Conservation (phyloP, 2,888 invertebrate genomes). For the Ischnura elegans region DNA sequence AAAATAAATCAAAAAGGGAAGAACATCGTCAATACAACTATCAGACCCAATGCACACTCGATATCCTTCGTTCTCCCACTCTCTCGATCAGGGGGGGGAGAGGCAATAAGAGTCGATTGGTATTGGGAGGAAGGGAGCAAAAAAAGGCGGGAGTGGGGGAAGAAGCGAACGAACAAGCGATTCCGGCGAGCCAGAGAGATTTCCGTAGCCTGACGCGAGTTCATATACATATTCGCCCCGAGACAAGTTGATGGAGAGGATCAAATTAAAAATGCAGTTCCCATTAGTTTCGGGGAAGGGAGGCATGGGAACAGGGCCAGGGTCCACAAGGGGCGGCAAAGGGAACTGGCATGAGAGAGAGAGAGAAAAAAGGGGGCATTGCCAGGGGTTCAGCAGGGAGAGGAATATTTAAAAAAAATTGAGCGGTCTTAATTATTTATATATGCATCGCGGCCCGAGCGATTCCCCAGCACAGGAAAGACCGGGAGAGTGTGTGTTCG, state of each 20-base stretch:
- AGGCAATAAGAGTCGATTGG: conserved; percentile 1
- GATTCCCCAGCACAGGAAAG: background rate
- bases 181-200: conserved; percentile 34
- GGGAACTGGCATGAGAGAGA: background rate
- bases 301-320: background rate
- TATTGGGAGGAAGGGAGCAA: background rate
- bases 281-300: conserved; percentile 51
- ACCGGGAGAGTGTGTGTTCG: background rate
- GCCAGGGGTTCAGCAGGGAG: background rate
- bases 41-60: conserved; percentile 1
- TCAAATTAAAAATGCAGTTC: conserved; percentile 67
- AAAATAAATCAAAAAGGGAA: conserved; percentile 28
- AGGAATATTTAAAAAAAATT: conserved; percentile 61
- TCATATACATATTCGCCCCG: conserved; percentile 60
- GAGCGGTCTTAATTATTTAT: conserved; percentile 61
- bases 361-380: background rate
- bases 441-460: conserved; percentile 52
- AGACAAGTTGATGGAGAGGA: conserved; percentile 65
- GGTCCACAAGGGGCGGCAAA: background rate
- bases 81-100: background rate
- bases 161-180: conserved; percentile 23
- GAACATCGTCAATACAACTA: conserved; percentile 30
- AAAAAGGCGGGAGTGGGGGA: background rate
- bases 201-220: conserved; percentile 53
- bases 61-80: background rate